Conservation (phyloP, 2,888 invertebrate species). For the Chrysodeixis includens region DNA sequence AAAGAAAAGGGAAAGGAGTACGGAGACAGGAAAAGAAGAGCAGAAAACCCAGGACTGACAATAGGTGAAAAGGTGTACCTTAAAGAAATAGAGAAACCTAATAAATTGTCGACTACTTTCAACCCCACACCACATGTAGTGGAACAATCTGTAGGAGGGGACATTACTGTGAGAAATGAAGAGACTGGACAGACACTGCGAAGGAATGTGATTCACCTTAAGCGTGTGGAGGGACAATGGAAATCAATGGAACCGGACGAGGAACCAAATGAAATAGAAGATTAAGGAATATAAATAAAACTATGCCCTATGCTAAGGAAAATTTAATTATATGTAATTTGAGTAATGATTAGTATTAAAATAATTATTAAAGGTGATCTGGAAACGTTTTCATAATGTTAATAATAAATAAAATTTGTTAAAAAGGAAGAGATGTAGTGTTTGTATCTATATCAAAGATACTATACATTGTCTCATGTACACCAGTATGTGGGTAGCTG, state of each 20-base stretch:
- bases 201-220: conserved; percentile 50
- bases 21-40: conserved; percentile 47
- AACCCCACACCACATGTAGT: conserved; percentile 44
- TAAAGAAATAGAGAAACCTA: conserved; percentile 45
- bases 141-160: conserved; percentile 11
- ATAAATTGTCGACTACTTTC: conserved; percentile 36
- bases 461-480: no score
- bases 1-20: conserved; percentile 54
- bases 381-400: no score
- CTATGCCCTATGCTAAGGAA: no score
- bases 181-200: conserved; percentile 46
- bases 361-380: no score
- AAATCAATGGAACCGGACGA: background rate
- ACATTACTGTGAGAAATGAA: conserved; percentile 42
- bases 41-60: conserved; percentile 19
- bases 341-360: no score
- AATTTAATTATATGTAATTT: no score
- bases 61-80: conserved; percentile 57
- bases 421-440: no score
- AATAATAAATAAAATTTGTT: no score
- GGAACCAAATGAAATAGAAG: no score
- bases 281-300: no score
- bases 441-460: no score
- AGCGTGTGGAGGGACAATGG: conserved; percentile 52
- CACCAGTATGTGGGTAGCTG: no score